phyloP scores from a whole-genome alignment of 2,113 vertebrate genomes.

The Aegypius monachus region DNA sequence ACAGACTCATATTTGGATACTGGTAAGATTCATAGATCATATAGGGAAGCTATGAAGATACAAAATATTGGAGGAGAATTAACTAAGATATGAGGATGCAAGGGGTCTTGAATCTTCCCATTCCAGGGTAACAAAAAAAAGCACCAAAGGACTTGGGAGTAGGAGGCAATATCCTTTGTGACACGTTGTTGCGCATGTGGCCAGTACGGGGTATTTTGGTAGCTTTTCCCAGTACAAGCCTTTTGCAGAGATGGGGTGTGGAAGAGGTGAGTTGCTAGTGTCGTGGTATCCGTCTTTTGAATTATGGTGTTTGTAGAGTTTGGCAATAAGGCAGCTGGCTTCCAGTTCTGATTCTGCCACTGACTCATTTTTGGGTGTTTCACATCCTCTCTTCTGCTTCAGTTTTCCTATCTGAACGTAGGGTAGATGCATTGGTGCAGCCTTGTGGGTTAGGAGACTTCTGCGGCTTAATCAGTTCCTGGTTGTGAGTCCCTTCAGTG shows the following conservation, averaged over 20 bases:
- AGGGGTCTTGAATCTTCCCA: not conserved
- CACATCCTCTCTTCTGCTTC: not conserved
- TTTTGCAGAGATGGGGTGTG: not conserved
- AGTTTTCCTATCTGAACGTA: not conserved
- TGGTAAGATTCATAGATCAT: not conserved
- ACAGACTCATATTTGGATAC: not conserved
- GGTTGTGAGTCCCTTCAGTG: not conserved
- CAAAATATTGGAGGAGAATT: not conserved
- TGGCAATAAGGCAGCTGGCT: not conserved
- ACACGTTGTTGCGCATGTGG: accelerated
- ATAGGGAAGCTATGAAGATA: not conserved
- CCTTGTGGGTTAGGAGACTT: not conserved
- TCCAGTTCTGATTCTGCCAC: not conserved
- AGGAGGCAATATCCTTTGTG: not conserved
- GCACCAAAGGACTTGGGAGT: not conserved
- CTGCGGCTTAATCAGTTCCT: not conserved
- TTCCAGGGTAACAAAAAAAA: not conserved
- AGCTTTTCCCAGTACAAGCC: not conserved
- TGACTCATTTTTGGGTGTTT: not conserved
- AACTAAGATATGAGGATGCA: not conserved
- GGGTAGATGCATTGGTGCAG: not conserved
- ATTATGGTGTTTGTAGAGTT: not conserved
- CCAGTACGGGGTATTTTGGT: not conserved
- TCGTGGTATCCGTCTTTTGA: accelerated
- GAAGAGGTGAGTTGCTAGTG: not conserved